These are phyloP conservation scores for Garra rufa DNA, from an alignment of 2,113 vertebrate genomes.

Conservation along the genomic window DNA sequence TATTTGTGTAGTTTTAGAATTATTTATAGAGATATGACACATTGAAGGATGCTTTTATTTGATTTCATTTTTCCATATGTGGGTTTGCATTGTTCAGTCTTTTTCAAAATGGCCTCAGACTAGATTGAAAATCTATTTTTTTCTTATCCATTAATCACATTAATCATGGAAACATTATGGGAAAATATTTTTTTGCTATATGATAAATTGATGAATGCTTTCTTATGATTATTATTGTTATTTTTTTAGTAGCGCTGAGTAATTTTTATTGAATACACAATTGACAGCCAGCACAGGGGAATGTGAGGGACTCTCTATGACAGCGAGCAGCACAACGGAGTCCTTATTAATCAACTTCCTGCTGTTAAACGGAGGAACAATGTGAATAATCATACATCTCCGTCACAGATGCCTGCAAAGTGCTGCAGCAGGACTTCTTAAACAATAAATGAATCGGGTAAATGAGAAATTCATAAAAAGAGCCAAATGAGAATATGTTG, in stretches of 20 bases:
- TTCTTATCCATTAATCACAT: too few species aligned
- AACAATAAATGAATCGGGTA: constrained; percentile 21
- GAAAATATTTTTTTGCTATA: too few species aligned
- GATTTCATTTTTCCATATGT: neutral
- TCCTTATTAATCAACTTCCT: constrained; percentile 61
- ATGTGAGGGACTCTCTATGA: constrained; percentile 43
- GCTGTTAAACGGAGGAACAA: constrained; percentile 52
- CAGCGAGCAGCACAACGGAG: constrained; percentile 46
- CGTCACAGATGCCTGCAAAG: constrained; percentile 33
- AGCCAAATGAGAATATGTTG: constrained; percentile 11
- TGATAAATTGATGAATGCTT: neutral
- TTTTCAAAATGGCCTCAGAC: neutral
- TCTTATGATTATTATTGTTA: neutral
- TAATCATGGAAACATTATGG: too few species aligned
- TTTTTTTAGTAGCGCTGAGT: neutral
- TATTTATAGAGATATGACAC: too few species aligned
- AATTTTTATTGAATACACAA: constrained; percentile 30
- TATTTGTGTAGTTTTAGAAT: neutral
- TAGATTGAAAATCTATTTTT: too few species aligned
- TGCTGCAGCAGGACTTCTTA: constrained; percentile 28
- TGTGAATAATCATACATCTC: constrained; percentile 49
- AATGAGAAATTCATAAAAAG: constrained; percentile 13
- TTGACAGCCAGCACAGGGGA: constrained; percentile 42
- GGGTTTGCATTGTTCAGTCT: neutral
- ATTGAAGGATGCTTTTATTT: too few species aligned